Evolutionary conservation across 2,797 vertebrate species (phyloP).

Genomic region (Ceyx erithaca): DNA sequence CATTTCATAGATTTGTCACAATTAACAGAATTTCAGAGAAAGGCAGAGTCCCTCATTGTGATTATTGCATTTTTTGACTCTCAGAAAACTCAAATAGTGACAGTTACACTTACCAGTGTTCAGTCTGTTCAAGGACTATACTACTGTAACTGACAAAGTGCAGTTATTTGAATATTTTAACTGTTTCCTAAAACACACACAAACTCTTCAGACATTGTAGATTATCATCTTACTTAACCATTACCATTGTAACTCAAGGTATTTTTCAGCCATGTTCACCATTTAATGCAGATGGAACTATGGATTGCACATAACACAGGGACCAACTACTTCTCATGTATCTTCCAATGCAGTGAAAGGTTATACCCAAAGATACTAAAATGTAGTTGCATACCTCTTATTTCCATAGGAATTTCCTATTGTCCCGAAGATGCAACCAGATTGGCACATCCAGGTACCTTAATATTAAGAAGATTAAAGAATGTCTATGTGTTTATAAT

Average conservation of each 20-base stretch:
- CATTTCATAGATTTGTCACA: neutral
- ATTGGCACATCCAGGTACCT: neutral
- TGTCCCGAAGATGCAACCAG: neutral
- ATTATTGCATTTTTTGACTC: neutral
- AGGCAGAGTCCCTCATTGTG: fast-evolving
- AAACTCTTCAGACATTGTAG: neutral
- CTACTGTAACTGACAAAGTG: neutral
- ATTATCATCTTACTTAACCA: neutral
- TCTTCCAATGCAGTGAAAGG: neutral
- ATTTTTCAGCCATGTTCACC: neutral
- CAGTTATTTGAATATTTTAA: neutral
- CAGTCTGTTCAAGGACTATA: neutral
- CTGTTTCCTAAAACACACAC: neutral
- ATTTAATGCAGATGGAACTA: neutral
- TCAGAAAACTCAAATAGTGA: neutral
- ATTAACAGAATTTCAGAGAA: neutral
- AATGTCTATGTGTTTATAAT: neutral
- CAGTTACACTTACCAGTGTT: neutral
- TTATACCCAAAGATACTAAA: neutral
- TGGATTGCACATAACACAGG: neutral
- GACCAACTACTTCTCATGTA: neutral
- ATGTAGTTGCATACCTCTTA: neutral
- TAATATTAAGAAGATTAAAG: neutral
- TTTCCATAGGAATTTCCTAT: neutral
- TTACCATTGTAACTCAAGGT: neutral